These are phyloP conservation scores for Ibidorhyncha struthersii DNA, from an alignment of 2,113 vertebrate species.

Conservation along the genomic window DNA sequence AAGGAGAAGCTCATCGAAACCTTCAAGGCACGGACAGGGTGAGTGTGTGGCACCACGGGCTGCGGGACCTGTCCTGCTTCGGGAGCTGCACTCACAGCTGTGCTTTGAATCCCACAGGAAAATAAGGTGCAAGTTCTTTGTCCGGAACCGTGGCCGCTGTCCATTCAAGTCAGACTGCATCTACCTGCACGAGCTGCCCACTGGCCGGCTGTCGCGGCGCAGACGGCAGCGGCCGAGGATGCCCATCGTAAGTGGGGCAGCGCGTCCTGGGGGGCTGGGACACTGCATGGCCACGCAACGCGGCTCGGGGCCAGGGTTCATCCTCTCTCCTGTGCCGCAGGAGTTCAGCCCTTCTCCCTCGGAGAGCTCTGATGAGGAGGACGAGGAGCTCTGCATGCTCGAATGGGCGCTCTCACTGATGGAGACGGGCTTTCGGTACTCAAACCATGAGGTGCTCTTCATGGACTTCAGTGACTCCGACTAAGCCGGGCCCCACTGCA, in stretches of 20 bases:
- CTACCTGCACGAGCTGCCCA: conserved; percentile 79
- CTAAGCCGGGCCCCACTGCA: neutral
- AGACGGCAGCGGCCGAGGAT: neutral
- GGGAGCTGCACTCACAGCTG: rapidly evolving
- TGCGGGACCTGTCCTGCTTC: neutral
- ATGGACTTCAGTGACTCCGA: neutral
- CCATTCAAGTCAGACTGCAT: conserved; percentile 89
- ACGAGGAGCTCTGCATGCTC: conserved; percentile 25
- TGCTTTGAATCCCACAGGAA: conserved; percentile 67
- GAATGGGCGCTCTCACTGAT: conserved; percentile 70
- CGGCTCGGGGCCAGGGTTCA: rapidly evolving
- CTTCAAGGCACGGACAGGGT: conserved; percentile 86
- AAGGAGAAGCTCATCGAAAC: conserved; percentile 80
- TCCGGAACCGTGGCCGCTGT: conserved; percentile 72
- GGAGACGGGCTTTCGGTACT: neutral
- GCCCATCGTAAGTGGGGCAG: neutral
- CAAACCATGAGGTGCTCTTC: rapidly evolving
- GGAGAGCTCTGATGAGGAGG: conserved; percentile 68
- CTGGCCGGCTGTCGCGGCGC: rapidly evolving
- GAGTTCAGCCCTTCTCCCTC: neutral
- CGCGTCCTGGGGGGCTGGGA: rapidly evolving
- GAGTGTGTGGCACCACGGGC: neutral
- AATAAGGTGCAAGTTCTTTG: conserved; percentile 83
- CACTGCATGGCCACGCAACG: rapidly evolving
- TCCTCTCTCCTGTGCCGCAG: neutral